These are phyloP conservation scores for Eretmodus cyanostictus DNA, from an alignment of 2,113 vertebrate species.

Conservation along the genomic window DNA sequence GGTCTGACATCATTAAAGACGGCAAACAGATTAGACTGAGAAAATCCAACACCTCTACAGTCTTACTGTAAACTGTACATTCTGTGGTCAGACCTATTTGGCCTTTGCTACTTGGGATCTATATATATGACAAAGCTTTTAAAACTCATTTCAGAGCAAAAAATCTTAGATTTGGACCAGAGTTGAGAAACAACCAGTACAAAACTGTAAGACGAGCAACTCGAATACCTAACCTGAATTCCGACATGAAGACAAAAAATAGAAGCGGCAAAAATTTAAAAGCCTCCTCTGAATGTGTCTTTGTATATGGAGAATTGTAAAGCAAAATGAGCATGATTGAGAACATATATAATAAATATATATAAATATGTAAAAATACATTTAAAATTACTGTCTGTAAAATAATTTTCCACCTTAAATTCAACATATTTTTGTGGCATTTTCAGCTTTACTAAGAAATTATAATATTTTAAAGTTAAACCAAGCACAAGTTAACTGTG, in stretches of 20 bases:
- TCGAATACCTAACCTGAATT: neutral
- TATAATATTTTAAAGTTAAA: neutral
- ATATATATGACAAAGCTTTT: neutral
- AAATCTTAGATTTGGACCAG: neutral
- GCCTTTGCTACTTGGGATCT: accelerated
- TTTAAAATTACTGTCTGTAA: accelerated
- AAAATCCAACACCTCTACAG: accelerated
- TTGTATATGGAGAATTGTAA: neutral
- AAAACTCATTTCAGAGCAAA: neutral
- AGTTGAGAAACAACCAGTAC: neutral
- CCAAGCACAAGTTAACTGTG: accelerated
- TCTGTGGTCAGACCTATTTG: neutral
- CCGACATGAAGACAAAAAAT: accelerated
- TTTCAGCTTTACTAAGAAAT: neutral
- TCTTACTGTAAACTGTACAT: neutral
- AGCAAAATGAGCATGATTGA: accelerated
- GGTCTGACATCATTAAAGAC: neutral
- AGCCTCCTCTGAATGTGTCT: neutral
- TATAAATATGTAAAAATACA: neutral
- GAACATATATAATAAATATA: neutral
- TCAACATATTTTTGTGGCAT: neutral
- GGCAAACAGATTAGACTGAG: neutral
- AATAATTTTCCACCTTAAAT: neutral
- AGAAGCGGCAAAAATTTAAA: accelerated
- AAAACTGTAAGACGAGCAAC: accelerated